These are phyloP conservation scores for Rattus norvegicus DNA, from an alignment of 2,113 vertebrate species.

Conservation along the genomic window GRCr8 NC_086019.1:190787001-190787500, in stretches of 20 bases:
- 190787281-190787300: background rate
- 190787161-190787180: too few species aligned
- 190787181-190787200: too few species aligned
- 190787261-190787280: too few species aligned
- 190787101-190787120: background rate
- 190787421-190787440: background rate
- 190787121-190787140: background rate
- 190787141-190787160: too few species aligned
- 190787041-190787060: background rate
- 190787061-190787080: background rate
- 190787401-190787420: background rate
- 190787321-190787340: background rate
- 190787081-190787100: background rate
- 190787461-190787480: background rate
- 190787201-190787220: too few species aligned
- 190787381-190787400: background rate
- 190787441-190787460: background rate
- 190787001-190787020: background rate
- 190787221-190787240: too few species aligned
- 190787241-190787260: too few species aligned
- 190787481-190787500: background rate
- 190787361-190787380: background rate
- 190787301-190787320: background rate
- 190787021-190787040: background rate
- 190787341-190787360: background rate